Conservation (phyloP, 2,888 invertebrate genomes). For the Polietes domitor region DNA sequence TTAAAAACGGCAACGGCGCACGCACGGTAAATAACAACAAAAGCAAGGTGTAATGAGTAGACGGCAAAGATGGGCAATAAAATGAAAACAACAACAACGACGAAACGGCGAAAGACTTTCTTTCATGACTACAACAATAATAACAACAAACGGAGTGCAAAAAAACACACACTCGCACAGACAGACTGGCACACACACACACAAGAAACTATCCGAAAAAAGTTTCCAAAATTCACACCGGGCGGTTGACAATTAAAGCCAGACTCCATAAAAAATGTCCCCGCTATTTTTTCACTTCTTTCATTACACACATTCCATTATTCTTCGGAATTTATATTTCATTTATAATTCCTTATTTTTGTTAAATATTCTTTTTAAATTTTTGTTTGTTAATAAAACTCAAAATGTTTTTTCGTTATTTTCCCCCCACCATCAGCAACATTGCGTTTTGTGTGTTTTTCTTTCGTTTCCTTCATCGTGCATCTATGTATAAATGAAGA, state of each 20-base stretch:
- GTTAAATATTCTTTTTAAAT: neutral
- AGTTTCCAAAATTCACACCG: slow-evolving; percentile 7
- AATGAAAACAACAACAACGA: slow-evolving; percentile 22
- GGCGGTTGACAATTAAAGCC: neutral
- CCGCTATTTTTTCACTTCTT: neutral
- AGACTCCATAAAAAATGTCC: neutral
- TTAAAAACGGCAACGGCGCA: slow-evolving; percentile 27
- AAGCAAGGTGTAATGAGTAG: slow-evolving; percentile 1
- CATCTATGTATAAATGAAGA: neutral
- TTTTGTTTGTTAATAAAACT: slow-evolving; percentile 8
- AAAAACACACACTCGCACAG: slow-evolving; percentile 14
- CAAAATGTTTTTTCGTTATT: neutral
- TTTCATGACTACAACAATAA: slow-evolving; percentile 16
- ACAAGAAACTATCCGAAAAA: neutral
- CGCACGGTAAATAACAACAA: slow-evolving; percentile 23
- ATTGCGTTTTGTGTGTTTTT: neutral
- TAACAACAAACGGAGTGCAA: slow-evolving; percentile 32
- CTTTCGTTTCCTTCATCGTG: slow-evolving; percentile 8
- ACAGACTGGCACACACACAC: neutral
- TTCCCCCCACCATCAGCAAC: neutral
- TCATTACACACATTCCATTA: no score
- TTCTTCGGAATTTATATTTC: no score
- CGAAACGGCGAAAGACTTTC: slow-evolving; percentile 25
- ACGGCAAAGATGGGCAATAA: neutral
- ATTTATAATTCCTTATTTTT: neutral